Evolutionary conservation across 2,113 vertebrate species (phyloP).

Genomic region (Lycocorax pyrrhopterus): DNA sequence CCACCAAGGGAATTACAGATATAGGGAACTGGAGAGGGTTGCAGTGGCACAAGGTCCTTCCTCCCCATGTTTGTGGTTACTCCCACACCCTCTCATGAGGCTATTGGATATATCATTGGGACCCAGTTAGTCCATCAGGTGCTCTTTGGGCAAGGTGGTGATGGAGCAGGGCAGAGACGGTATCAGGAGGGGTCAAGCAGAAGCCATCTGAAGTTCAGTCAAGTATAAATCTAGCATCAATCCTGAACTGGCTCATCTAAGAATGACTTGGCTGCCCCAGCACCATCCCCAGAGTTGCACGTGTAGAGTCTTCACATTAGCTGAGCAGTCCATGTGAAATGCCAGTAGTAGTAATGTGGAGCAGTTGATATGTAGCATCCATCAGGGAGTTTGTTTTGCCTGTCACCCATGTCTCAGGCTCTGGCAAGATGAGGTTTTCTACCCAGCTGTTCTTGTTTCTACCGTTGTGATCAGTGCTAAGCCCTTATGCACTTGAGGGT

Average conservation of each 20-base stretch:
- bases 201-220: not conserved
- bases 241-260: not conserved
- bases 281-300: not conserved
- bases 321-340: accelerated
- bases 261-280: not conserved
- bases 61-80: not conserved
- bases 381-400: not conserved
- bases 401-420: not conserved
- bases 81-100: not conserved
- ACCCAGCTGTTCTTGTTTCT: not conserved
- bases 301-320: not conserved
- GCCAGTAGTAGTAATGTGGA: not conserved
- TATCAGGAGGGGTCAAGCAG: not conserved
- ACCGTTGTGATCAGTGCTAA: not conserved
- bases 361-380: not conserved
- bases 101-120: not conserved
- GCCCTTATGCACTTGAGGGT: not conserved
- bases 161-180: not conserved
- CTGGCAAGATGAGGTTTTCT: not conserved
- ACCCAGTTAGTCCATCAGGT: not conserved
- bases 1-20: not conserved
- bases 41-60: not conserved
- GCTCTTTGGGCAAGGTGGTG: not conserved
- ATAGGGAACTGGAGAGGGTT: not conserved
- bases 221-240: not conserved